Percentiles rank a stretch among this genome's conserved stretches.
These are phyloP conservation scores for Pseudanteris insignis DNA, from an alignment of 2,888 invertebrate genomes.

Conservation along the genomic window DNA sequence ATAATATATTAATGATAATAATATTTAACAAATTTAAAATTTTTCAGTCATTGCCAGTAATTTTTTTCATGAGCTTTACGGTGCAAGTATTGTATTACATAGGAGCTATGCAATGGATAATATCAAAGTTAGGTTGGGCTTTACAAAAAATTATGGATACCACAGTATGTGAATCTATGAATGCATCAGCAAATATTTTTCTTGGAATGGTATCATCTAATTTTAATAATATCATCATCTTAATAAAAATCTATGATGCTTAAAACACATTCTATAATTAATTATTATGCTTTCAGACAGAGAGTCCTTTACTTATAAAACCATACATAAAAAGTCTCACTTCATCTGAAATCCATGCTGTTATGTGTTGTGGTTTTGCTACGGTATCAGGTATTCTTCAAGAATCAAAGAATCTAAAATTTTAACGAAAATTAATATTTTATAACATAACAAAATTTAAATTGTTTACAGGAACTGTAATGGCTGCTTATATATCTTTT, in stretches of 20 bases:
- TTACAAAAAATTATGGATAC: conserved; percentile 81
- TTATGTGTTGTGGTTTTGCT: conserved; percentile 95
- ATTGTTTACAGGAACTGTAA: conserved; percentile 75
- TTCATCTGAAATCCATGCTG: conserved; percentile 88
- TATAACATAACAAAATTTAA: conserved; percentile 2
- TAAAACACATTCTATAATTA: conserved; percentile 4
- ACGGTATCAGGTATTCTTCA: conserved; percentile 91
- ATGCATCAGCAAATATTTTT: conserved; percentile 92
- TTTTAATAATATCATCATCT: too few relatives aligned
- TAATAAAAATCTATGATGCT: too few relatives aligned
- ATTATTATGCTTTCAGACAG: conserved; percentile 72
- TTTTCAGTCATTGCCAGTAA: conserved; percentile 82
- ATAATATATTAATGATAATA: too few relatives aligned
- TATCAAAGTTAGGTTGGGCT: conserved; percentile 81
- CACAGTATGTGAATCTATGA: conserved; percentile 94
- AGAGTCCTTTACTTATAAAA: conserved; percentile 87
- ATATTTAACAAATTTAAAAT: too few relatives aligned
- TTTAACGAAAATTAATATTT: too few relatives aligned
- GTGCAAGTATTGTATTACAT: conserved; percentile 89
- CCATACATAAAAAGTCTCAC: conserved; percentile 89
- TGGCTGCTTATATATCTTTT: conserved; percentile 91
- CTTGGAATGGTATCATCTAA: conserved; percentile 86
- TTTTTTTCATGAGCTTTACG: conserved; percentile 93
- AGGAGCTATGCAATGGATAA: conserved; percentile 88
- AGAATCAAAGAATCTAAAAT: too few relatives aligned